phyloP scores from a whole-genome alignment of 2,888 invertebrate genomes.

The Esperia sulphurella region DNA sequence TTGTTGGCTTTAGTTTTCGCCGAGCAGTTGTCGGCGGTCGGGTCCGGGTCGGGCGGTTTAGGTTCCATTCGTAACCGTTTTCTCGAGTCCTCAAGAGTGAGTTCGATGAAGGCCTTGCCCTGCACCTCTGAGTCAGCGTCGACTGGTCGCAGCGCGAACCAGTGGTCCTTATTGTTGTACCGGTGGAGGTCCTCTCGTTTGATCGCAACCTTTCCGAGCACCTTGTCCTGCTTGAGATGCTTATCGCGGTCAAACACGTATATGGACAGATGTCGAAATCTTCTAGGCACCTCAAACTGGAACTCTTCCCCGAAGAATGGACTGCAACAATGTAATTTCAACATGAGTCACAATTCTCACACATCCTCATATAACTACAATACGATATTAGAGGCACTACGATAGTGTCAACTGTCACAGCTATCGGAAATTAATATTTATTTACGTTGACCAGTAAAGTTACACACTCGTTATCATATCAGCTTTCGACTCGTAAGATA shows the following conservation, averaged over 20 bases:
- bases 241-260: slow-evolving; percentile 93
- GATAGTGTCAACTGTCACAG: slow-evolving; percentile 30
- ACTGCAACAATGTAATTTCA: slow-evolving; percentile 73
- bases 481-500: slow-evolving; percentile 37
- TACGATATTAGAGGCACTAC: slow-evolving; percentile 6
- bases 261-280: slow-evolving; percentile 92
- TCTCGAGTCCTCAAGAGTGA: slow-evolving; percentile 82
- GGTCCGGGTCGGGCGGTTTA: slow-evolving; percentile 67
- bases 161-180: slow-evolving; percentile 95
- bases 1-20: slow-evolving; percentile 59
- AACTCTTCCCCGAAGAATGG: slow-evolving; percentile 97
- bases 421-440: slow-evolving; percentile 35
- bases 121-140: slow-evolving; percentile 95
- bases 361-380: background rate
- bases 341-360: background rate
- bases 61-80: slow-evolving; percentile 74
- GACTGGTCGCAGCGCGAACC: slow-evolving; percentile 92
- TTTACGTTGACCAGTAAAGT: slow-evolving; percentile 35
- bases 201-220: slow-evolving; percentile 89
- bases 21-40: slow-evolving; percentile 51
- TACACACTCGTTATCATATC: slow-evolving; percentile 41
- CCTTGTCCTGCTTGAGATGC: slow-evolving; percentile 90
- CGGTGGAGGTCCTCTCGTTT: slow-evolving; percentile 91
- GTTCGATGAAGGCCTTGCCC: slow-evolving; percentile 92
- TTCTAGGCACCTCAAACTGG: slow-evolving; percentile 94